Evolutionary conservation across 92 coral and sea anemone species (phyloP).

Genomic region (Ricordea florida): DNA sequence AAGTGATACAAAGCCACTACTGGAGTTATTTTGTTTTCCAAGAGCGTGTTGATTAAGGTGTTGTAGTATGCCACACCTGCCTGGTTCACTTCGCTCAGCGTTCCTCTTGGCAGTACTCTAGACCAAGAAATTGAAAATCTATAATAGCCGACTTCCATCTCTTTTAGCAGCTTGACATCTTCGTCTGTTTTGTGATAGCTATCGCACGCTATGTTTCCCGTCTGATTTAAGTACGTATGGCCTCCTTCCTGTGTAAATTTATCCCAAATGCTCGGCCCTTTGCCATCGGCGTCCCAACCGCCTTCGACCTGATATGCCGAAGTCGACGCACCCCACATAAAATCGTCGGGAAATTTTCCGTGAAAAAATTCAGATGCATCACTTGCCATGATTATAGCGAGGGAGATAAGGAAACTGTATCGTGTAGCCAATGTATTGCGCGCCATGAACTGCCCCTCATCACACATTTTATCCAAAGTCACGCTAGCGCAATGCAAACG

Average conservation of each 20-base stretch:
- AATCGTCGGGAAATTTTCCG: constrained; percentile 76
- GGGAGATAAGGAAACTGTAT: no score
- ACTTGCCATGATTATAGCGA: constrained; percentile 22
- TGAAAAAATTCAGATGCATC: constrained; percentile 14
- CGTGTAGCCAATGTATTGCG: no score
- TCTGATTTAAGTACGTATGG: constrained; percentile 56
- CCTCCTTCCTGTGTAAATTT: constrained; percentile 69
- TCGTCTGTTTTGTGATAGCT: constrained; percentile 77
- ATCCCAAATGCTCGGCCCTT: constrained; percentile 89
- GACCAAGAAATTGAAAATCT: constrained; percentile 94
- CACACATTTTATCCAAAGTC: no score
- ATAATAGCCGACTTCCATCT: constrained; percentile 79
- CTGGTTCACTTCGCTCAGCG: constrained; percentile 52
- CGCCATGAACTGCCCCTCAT: no score
- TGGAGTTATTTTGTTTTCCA: constrained; percentile 64
- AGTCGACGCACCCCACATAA: constrained; percentile 92
- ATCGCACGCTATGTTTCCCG: constrained; percentile 81
- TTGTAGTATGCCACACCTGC: constrained; percentile 78
- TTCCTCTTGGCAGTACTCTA: constrained; percentile 78
- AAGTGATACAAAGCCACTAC: constrained; percentile 83
- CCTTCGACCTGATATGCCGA: constrained; percentile 95
- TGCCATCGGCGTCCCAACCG: constrained; percentile 87
- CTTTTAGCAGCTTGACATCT: constrained; percentile 67
- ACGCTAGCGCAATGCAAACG: no score
- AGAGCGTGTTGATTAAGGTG: constrained; percentile 64